Conservation (phyloP, 2,888 invertebrate genomes). For the Magallana nippona region DNA sequence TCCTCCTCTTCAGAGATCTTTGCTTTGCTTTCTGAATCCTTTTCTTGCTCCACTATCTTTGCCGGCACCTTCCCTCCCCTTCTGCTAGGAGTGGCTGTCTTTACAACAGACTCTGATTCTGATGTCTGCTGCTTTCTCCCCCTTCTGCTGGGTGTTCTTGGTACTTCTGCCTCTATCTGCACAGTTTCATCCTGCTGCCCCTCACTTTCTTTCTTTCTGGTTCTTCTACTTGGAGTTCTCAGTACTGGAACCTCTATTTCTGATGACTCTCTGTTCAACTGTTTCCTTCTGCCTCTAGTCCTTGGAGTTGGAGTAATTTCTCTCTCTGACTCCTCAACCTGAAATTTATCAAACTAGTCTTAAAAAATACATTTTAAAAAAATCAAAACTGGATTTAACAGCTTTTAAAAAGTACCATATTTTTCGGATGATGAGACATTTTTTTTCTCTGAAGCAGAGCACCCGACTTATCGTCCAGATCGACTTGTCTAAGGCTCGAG, state of each 20-base stretch:
- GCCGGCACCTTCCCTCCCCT: not conserved
- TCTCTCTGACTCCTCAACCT: not conserved
- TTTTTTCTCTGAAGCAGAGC: no score
- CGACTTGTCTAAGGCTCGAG: no score
- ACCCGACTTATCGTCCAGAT: no score
- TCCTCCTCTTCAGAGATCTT: not conserved
- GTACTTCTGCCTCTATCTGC: no score
- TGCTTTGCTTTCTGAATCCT: not conserved
- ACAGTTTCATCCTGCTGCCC: not conserved
- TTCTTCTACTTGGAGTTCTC: constrained; percentile 17
- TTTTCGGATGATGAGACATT: no score
- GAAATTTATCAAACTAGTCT: not conserved
- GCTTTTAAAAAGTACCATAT: no score
- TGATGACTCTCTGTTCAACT: constrained; percentile 5
- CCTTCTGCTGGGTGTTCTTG: constrained; percentile 42
- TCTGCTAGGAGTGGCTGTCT: constrained; percentile 15
- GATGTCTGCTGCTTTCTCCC: constrained; percentile 17
- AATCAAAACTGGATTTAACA: no score
- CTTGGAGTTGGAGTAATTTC: not conserved
- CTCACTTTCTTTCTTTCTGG: not conserved
- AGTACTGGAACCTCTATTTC: not conserved
- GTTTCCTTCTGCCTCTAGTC: constrained; percentile 6
- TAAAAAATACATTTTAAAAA: not conserved
- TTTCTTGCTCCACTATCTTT: constrained; percentile 10
- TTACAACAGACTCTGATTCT: not conserved